Conservation (phyloP, 2,113 vertebrate genomes). For the Noctilio leporinus region DNA sequence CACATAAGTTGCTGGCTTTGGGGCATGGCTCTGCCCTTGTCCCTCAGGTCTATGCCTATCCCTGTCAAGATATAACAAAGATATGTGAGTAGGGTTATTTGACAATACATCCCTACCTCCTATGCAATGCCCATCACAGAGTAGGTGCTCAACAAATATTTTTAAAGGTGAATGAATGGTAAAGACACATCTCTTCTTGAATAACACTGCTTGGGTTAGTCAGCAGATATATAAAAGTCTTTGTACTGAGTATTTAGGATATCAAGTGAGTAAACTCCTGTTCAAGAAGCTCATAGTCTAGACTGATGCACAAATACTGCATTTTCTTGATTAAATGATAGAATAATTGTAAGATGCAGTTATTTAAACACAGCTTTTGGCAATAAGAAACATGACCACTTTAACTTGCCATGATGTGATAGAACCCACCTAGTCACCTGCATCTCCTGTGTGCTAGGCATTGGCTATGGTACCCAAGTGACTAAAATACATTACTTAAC, state of each 20-base stretch:
- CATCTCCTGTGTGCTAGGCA: background rate
- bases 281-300: background rate
- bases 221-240: background rate
- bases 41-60: background rate
- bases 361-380: background rate
- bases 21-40: background rate
- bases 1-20: background rate
- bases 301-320: background rate
- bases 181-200: background rate
- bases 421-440: background rate
- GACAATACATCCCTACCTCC: background rate
- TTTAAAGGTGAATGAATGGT: background rate
- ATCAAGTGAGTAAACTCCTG: background rate
- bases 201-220: background rate
- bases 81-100: background rate
- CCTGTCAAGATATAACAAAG: background rate
- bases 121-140: background rate
- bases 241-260: background rate
- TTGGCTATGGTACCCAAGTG: background rate
- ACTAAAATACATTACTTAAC: background rate
- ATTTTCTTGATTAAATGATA: background rate
- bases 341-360: background rate
- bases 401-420: background rate
- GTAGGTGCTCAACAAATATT: background rate
- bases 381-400: background rate